Conservation (phyloP, 2,888 invertebrate genomes). For the Empis livida region DNA sequence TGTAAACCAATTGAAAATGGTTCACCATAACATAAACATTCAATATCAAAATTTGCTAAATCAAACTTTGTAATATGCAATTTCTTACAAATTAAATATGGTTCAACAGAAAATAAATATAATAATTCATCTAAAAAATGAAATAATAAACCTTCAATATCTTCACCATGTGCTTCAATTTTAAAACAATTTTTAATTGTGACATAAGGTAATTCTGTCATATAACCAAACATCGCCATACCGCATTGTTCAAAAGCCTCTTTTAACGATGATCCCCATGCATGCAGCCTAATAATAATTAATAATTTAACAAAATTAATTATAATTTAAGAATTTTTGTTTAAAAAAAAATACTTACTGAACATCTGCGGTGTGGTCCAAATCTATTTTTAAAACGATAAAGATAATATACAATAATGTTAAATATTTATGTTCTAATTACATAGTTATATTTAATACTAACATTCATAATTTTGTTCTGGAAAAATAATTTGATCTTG, state of each 20-base stretch:
- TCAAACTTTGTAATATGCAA: constrained; percentile 80
- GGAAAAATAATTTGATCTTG: constrained; percentile 52
- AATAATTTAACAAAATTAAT: neutral
- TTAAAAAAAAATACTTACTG: constrained; percentile 55
- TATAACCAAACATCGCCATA: constrained; percentile 94
- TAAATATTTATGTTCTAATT: constrained; percentile 1
- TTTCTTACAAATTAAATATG: constrained; percentile 75
- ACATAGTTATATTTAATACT: constrained; percentile 29
- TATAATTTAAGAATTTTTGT: too few relatives aligned
- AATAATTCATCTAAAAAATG: constrained; percentile 91
- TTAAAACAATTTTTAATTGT: constrained; percentile 64
- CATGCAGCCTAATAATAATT: constrained; percentile 63
- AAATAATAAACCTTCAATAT: constrained; percentile 75
- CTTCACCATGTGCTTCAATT: constrained; percentile 81
- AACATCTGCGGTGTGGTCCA: constrained; percentile 98
- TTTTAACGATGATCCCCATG: constrained; percentile 76
- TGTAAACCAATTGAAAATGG: constrained; percentile 85
- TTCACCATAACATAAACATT: constrained; percentile 79
- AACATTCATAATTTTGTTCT: constrained; percentile 70
- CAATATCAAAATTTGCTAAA: constrained; percentile 65
- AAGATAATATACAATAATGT: constrained; percentile 6
- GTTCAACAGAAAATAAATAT: constrained; percentile 85
- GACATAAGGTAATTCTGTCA: constrained; percentile 82
- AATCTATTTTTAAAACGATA: constrained; percentile 44
- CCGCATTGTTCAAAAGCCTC: constrained; percentile 94